phyloP scores from a whole-genome alignment of 1,140 invertebrate species.

The Mizuhopecten yessoensis region DNA sequence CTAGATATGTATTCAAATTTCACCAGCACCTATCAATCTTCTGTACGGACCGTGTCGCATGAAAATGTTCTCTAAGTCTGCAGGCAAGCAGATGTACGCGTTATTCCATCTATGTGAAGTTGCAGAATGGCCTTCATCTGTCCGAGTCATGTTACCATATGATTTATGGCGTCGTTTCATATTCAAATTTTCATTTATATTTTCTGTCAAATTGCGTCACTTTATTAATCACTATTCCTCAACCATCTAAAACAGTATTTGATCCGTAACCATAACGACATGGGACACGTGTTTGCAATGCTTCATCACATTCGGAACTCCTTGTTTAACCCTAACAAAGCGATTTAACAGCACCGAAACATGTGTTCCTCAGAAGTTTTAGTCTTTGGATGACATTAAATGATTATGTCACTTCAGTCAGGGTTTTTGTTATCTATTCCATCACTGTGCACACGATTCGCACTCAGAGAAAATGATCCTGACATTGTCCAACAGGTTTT shows the following conservation, averaged over 20 bases:
- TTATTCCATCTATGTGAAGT: too few species aligned
- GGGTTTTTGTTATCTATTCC: background rate
- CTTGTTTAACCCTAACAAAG: background rate
- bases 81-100: too few species aligned
- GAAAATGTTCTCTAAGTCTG: too few species aligned
- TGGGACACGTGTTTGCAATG: background rate
- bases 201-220: background rate
- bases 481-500: background rate
- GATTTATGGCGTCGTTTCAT: background rate
- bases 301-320: background rate
- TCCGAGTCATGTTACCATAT: too few species aligned
- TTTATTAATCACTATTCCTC: background rate
- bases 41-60: too few species aligned
- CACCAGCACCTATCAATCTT: too few species aligned
- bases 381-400: background rate
- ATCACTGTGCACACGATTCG: background rate
- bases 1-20: too few species aligned
- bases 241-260: background rate
- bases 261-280: background rate
- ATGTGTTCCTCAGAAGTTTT: background rate
- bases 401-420: background rate
- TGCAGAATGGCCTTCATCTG: too few species aligned
- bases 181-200: background rate
- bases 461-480: background rate
- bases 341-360: background rate